A percentile compares a stretch with the other conserved stretches of the same genome.
Conservation (phyloP, 2,113 vertebrate genomes). For the Gopherus flavomarginatus region DNA sequence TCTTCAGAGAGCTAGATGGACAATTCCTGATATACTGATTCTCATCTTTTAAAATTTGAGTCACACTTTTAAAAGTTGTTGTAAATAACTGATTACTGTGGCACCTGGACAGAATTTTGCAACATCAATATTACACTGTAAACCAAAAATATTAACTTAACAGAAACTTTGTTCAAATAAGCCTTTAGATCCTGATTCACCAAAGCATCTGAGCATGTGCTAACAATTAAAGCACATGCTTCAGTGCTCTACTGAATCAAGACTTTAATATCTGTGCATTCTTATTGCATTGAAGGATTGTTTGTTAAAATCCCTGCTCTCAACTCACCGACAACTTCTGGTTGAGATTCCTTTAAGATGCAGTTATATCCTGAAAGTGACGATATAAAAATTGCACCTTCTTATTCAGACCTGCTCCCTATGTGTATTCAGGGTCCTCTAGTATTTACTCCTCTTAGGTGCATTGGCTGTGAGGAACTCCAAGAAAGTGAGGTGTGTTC, state of each 20-base stretch:
- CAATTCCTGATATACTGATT: background rate
- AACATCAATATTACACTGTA: conserved; percentile 1
- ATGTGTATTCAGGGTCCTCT: background rate
- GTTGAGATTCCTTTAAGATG: background rate
- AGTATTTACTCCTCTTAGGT: background rate
- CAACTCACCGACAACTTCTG: background rate
- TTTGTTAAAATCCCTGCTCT: background rate
- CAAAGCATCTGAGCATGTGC: background rate
- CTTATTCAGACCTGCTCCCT: background rate
- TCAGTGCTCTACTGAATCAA: background rate
- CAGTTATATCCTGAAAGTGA: background rate
- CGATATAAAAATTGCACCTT: background rate
- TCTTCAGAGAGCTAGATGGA: background rate
- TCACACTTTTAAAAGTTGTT: background rate
- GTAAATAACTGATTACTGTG: background rate
- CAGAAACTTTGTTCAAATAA: background rate
- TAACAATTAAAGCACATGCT: conserved; percentile 9
- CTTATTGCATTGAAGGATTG: background rate
- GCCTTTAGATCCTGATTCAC: background rate
- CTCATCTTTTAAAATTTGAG: background rate
- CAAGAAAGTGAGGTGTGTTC: background rate
- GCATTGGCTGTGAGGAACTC: background rate
- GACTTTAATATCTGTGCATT: background rate
- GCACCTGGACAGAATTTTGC: background rate
- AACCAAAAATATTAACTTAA: conserved; percentile 10